Conservation (phyloP, 2,113 vertebrate species). For the Brienomyrus brachyistius region DNA sequence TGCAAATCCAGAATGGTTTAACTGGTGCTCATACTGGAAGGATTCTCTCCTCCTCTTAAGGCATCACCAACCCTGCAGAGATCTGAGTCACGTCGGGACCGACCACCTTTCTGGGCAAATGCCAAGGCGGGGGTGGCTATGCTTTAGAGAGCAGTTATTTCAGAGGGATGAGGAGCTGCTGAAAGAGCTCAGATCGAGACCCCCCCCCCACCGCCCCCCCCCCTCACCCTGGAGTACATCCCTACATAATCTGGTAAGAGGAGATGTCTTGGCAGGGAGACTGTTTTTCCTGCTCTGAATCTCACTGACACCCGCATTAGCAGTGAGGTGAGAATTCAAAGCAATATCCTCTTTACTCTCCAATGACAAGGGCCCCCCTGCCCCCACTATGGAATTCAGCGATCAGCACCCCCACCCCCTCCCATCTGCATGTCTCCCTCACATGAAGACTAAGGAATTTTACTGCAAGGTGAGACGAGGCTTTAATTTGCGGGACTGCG, state of each 20-base stretch:
- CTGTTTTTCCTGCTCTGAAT: not conserved
- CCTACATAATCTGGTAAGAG: not conserved
- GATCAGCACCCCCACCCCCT: not conserved
- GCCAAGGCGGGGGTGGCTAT: not conserved
- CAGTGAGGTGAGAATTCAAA: not conserved
- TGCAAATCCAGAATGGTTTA: not conserved
- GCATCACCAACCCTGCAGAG: not conserved
- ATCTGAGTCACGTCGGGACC: not conserved
- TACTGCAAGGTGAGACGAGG: not conserved
- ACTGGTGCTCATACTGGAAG: not conserved
- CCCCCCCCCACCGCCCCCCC: not conserved
- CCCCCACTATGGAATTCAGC: not conserved
- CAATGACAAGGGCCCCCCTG: not conserved
- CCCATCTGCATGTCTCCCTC: not conserved
- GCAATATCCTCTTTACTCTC: not conserved
- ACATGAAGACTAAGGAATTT: not conserved
- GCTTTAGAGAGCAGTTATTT: not conserved
- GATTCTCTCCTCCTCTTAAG: not conserved
- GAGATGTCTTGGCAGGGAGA: not conserved
- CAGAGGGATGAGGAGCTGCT: not conserved
- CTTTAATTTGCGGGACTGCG: not conserved
- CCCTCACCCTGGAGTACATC: not conserved
- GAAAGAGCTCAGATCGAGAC: not conserved
- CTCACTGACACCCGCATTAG: not conserved
- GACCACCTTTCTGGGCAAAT: not conserved